Evolutionary conservation across 2,113 vertebrate genomes (phyloP), one percentile per base, ranked within the genome.

Genomic region (Euleptes europaea): DNA sequence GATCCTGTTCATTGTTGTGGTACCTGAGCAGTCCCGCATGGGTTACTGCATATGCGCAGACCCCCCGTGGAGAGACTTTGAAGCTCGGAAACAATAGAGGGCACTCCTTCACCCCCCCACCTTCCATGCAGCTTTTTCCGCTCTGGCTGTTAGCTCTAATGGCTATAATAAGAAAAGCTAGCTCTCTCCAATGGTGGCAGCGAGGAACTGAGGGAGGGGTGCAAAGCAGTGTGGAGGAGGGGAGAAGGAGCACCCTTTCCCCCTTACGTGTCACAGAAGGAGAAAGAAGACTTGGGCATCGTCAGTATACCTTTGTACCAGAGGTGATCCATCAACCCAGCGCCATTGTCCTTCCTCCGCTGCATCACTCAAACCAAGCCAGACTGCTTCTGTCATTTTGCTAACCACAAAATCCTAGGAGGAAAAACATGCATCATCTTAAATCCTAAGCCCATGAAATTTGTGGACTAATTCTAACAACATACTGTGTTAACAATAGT

Each of bases 381-480:
- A 83, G 31, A 66, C 26, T 9, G 82, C 26, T 35, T 3, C 4
- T 7, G 35, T 38, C 47, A 75, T 49, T 28, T 49, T 65, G 19
- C 2, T 28, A 66, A 31, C 23, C 57, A 83, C 40, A 83, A 83
- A 83, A 83, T 83, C n/a, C 82, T 83, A 83, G 57, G 57, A n/a
- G 31, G 23, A 65, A 49, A 65, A 78, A 42, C 33, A 78, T 6
- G n/a, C 35, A 2, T 4, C 28, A 57, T 54, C 70, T 57, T 23
- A 72, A 72, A 63, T 63, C 51, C 40, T 60, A 40, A 5, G 67
- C 38, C 38, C 12, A 9, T 83, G 54, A 47, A 82, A 74, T 21
- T 3, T 33, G 33, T 42, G 40, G 38, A 26, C 10, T 72, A 42
- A 10, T 21, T 40, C 17, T 42, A 19, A 42, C 40, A 72, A 23